Conservation (phyloP, 2,888 invertebrate species). For the Microctonus hyperodae region DNA sequence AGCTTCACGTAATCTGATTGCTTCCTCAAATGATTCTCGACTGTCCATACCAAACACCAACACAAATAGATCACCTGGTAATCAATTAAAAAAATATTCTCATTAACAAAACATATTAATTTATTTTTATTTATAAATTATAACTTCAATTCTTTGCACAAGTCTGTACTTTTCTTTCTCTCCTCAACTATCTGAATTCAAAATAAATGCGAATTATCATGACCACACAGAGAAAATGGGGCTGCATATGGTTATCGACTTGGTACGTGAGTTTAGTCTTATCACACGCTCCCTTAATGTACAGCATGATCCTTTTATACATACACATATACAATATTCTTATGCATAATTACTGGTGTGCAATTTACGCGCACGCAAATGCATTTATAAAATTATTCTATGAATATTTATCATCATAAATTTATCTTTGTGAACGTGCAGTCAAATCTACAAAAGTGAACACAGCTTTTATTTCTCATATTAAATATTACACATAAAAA, state of each 20-base stretch:
- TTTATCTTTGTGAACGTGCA: not conserved
- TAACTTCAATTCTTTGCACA: no score
- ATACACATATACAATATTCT: not conserved
- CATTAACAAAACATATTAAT: not conserved
- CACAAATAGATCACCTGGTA: conserved; percentile 78
- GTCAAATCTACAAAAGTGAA: not conserved
- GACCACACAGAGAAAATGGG: not conserved
- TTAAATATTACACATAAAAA: not conserved
- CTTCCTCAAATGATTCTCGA: conserved; percentile 84
- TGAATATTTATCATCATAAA: conserved; percentile 7
- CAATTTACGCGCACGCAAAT: conserved; percentile 15
- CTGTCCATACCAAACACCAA: conserved; percentile 87
- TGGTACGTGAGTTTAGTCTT: not conserved
- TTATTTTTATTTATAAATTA: no score
- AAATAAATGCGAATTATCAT: not conserved
- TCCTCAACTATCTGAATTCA: not conserved
- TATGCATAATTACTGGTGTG: not conserved
- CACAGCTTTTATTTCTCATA: not conserved
- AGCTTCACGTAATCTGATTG: conserved; percentile 80
- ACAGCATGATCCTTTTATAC: not conserved
- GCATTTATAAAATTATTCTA: not conserved
- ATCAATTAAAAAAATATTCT: conserved; percentile 10
- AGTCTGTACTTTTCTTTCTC: no score
- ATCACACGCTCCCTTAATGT: not conserved
- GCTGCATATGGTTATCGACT: not conserved